Evolutionary conservation across 1,140 invertebrate genomes (phyloP).

Genomic region (Philopotamus ludificatus): DNA sequence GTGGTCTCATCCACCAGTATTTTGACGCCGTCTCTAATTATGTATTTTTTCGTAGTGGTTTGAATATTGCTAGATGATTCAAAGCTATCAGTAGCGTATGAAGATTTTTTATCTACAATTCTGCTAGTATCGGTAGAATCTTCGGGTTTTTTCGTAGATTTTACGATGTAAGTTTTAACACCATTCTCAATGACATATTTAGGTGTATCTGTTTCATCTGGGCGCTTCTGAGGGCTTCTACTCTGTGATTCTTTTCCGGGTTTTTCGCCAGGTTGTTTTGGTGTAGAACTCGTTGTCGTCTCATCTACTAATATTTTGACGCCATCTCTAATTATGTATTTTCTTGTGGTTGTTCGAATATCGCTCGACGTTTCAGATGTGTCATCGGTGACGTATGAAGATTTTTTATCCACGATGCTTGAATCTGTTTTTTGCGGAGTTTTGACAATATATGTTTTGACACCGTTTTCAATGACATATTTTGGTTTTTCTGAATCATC

Average conservation of each 20-base stretch:
- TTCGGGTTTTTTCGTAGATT: background rate
- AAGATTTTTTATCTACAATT: background rate
- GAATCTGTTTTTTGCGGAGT: conserved; percentile 12
- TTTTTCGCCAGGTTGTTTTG: background rate
- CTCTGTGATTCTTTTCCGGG: background rate
- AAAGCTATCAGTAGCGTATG: background rate
- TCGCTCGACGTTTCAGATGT: background rate
- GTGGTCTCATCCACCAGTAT: conserved; percentile 14
- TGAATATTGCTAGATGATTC: too few species aligned
- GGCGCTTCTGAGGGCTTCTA: background rate
- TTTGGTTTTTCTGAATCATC: background rate
- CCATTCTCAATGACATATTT: conserved; percentile 26
- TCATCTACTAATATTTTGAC: conserved; percentile 25
- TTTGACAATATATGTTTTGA: conserved; percentile 5
- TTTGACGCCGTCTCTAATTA: conserved; percentile 31
- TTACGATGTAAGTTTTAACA: background rate
- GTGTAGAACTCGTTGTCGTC: background rate
- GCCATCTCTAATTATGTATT: conserved; percentile 40
- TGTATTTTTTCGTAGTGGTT: conserved; percentile 23
- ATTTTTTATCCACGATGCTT: background rate
- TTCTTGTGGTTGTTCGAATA: conserved; percentile 29
- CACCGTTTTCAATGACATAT: conserved; percentile 25
- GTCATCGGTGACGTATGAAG: background rate
- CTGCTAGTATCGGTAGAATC: background rate
- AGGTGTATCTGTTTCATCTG: conserved; percentile 7